Conservation (phyloP, 2,797 vertebrate species). For the Gymnoscopelus braueri region DNA sequence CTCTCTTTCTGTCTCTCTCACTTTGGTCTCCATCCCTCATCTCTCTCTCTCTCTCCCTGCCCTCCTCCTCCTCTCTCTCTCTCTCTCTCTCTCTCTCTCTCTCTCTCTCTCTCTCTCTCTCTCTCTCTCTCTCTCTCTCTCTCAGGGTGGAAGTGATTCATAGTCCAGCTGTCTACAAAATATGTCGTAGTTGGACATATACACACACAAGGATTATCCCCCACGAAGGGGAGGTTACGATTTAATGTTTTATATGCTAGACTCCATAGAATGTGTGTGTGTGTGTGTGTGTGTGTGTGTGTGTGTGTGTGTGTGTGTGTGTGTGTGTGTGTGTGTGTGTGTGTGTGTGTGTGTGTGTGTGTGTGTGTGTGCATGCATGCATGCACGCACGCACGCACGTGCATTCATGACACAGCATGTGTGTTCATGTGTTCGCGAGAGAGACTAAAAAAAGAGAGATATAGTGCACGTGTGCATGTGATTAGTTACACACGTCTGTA, state of each 20-base stretch:
- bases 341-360: not conserved
- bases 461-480: too few relatives aligned
- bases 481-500: too few relatives aligned
- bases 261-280: conserved; percentile 48
- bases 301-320: conserved; percentile 34
- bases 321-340: not conserved
- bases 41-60: not conserved
- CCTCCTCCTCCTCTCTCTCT: not conserved
- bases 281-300: conserved; percentile 6
- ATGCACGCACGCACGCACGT: too few relatives aligned
- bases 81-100: not conserved
- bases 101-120: conserved; percentile 28
- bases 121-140: conserved; percentile 36
- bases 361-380: not conserved
- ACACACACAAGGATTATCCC: conserved; percentile 53
- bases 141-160: conserved; percentile 56
- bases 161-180: conserved; percentile 71
- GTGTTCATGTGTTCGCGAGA: not conserved
- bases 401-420: not conserved
- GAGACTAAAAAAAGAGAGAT: too few relatives aligned
- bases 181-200: conserved; percentile 53
- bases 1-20: not conserved
- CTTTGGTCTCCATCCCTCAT: not conserved
- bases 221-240: conserved; percentile 49
- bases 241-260: conserved; percentile 69